A percentile compares a stretch with the other conserved stretches of the same genome.
Evolutionary conservation across 2,113 vertebrate genomes (phyloP).

Genomic region (Casuarius casuarius): DNA sequence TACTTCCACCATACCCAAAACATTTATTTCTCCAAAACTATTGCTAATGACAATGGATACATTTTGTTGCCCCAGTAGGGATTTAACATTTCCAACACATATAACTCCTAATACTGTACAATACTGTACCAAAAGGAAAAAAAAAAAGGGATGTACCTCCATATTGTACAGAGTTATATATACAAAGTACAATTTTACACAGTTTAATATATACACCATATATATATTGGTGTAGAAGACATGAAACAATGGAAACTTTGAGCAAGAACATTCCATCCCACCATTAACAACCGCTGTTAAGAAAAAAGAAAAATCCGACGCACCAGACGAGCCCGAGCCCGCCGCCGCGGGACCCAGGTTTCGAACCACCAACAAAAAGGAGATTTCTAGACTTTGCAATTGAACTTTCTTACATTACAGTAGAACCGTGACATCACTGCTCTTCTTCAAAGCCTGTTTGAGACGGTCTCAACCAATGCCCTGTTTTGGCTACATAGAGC

Average conservation of each 20-base stretch:
- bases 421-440: background rate
- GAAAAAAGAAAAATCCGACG: background rate
- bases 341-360: background rate
- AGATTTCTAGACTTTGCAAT: background rate
- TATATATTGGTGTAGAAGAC: conserved; percentile 76
- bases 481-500: conserved; percentile 18
- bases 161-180: conserved; percentile 94
- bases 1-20: conserved; percentile 73
- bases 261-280: conserved; percentile 71
- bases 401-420: background rate
- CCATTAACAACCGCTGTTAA: background rate
- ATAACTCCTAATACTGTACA: conserved; percentile 88
- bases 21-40: conserved; percentile 79
- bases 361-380: background rate
- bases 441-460: rapidly evolving
- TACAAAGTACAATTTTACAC: conserved; percentile 93
- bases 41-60: conserved; percentile 75
- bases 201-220: conserved; percentile 83
- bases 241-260: conserved; percentile 60
- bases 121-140: conserved; percentile 85
- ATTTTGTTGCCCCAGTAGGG: conserved; percentile 53
- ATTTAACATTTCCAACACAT: conserved; percentile 69
- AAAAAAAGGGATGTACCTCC: conserved; percentile 85
- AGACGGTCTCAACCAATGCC: background rate
- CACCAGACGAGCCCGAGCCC: background rate